Evolutionary conservation across 2,888 invertebrate genomes (phyloP).

Genomic region (Pycnomerus fuliginosus): DNA sequence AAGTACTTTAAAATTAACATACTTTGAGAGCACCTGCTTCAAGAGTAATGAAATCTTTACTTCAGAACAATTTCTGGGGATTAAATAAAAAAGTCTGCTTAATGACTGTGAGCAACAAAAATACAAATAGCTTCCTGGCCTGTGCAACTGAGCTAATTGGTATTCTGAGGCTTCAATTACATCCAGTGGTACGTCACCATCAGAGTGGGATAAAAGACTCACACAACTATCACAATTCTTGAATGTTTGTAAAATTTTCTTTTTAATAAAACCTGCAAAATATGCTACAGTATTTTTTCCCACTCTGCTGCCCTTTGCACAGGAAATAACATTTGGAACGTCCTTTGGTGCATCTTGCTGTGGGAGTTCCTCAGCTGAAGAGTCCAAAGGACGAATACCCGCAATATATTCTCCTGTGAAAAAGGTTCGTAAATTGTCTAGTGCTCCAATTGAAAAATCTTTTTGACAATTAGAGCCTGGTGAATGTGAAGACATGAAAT

Average conservation of each 20-base stretch:
- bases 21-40: background rate
- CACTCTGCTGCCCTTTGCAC: too few species aligned
- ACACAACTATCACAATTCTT: background rate
- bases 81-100: background rate
- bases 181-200: background rate
- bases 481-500: background rate
- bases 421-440: background rate
- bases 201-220: background rate
- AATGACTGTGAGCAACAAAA: background rate
- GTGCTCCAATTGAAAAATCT: background rate
- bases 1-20: background rate
- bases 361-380: background rate
- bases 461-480: background rate
- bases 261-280: background rate
- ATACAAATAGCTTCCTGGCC: background rate
- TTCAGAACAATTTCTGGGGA: background rate
- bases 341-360: too few species aligned
- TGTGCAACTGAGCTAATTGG: background rate
- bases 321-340: too few species aligned
- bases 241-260: background rate
- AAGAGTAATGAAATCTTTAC: background rate
- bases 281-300: background rate
- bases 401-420: background rate
- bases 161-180: background rate
- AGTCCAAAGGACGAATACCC: background rate